These are phyloP conservation scores for Zaprionus taronus DNA, from an alignment of 1,140 invertebrate species.

Conservation along the genomic window DNA sequence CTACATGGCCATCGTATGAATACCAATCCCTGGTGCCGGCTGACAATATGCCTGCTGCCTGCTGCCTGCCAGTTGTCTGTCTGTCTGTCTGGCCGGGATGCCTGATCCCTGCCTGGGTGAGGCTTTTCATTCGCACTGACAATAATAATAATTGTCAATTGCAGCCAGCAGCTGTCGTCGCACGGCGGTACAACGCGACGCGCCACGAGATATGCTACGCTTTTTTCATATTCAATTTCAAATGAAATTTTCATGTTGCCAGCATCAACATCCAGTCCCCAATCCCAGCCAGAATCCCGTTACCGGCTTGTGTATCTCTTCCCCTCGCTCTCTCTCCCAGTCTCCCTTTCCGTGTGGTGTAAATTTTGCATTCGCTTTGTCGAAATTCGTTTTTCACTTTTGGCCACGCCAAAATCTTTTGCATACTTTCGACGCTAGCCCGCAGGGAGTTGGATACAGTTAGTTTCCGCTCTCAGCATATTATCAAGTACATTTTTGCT, in stretches of 20 bases:
- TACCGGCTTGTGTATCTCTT: not conserved
- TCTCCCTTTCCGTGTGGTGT: conserved; percentile 46
- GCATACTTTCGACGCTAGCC: conserved; percentile 58
- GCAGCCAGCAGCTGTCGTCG: conserved; percentile 67
- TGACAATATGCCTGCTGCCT: conserved; percentile 20
- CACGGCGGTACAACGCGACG: not conserved
- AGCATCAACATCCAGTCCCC: conserved; percentile 10
- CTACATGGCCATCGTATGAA: conserved; percentile 67
- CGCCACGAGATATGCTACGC: conserved; percentile 9
- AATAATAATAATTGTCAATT: conserved; percentile 83
- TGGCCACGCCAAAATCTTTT: conserved; percentile 54
- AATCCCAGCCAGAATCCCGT: not conserved
- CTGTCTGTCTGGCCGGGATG: conserved; percentile 19
- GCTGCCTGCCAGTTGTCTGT: not conserved
- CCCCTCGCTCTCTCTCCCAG: too few relatives aligned
- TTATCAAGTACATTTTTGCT: conserved; percentile 4
- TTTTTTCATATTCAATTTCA: conserved; percentile 80
- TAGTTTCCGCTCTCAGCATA: conserved; percentile 24
- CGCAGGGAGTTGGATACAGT: conserved; percentile 21
- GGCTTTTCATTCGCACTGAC: conserved; percentile 72
- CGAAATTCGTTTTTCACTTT: conserved; percentile 63
- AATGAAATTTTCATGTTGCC: conserved; percentile 77
- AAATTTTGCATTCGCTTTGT: conserved; percentile 74
- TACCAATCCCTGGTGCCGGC: conserved; percentile 47
- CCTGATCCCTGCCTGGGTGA: conserved; percentile 9